Conservation (phyloP, 1,140 invertebrate species). For the Portunus trituberculatus region DNA sequence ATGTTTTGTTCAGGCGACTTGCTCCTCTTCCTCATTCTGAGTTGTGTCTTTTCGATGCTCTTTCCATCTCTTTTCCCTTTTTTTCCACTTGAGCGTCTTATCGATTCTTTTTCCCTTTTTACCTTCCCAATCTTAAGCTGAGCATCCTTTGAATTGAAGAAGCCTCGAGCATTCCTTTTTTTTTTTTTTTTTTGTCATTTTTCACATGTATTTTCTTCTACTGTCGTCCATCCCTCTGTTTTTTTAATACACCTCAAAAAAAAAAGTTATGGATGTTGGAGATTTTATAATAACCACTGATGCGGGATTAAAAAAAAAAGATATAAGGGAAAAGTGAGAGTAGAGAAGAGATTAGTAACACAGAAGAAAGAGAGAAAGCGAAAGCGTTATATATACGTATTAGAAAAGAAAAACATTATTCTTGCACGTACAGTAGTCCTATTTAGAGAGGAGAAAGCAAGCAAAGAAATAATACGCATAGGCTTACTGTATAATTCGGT, state of each 20-base stretch:
- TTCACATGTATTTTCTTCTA: too few relatives aligned
- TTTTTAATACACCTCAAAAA: not conserved
- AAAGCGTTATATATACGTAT: not conserved
- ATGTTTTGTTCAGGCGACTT: too few relatives aligned
- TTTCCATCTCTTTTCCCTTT: conserved; percentile 1
- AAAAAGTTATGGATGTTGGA: not conserved
- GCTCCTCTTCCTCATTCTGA: not conserved
- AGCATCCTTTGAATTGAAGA: not conserved
- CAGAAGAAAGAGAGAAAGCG: not conserved
- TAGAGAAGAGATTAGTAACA: not conserved
- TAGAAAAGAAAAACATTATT: too few relatives aligned
- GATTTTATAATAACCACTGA: not conserved
- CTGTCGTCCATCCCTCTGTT: too few relatives aligned
- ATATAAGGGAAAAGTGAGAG: not conserved
- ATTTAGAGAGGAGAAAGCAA: too few relatives aligned
- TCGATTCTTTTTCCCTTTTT: not conserved
- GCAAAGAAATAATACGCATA: not conserved
- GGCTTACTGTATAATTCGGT: not conserved
- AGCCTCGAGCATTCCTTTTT: not conserved
- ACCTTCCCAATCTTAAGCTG: not conserved
- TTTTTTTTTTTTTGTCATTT: too few relatives aligned
- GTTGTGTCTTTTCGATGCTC: not conserved
- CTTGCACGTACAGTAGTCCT: too few relatives aligned
- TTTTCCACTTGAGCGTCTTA: not conserved
- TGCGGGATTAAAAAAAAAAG: not conserved